Percentiles rank a stretch among this genome's conserved stretches.
These are phyloP conservation scores for Chelonus insularis DNA, from an alignment of 1,140 invertebrate genomes.

Conservation along the genomic window DNA sequence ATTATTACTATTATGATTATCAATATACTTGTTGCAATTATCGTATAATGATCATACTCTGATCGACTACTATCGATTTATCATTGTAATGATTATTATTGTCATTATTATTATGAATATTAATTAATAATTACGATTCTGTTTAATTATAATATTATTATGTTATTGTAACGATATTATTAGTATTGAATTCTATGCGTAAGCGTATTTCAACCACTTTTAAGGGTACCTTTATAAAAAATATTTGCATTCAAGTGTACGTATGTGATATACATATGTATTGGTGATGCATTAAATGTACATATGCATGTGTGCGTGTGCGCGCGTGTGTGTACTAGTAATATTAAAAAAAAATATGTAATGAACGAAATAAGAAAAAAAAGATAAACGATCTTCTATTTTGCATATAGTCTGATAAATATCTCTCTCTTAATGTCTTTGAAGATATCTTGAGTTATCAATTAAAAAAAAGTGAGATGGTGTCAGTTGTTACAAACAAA, in stretches of 20 bases:
- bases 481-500: slow-evolving; percentile 18
- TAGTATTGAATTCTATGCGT: slow-evolving; percentile 49
- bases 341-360: slow-evolving; percentile 12
- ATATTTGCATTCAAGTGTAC: slow-evolving; percentile 43
- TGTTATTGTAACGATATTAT: slow-evolving; percentile 46
- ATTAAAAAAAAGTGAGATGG: background rate
- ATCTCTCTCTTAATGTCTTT: slow-evolving; percentile 54
- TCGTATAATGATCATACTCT: background rate
- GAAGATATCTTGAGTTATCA: slow-evolving; percentile 13
- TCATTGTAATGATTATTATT: slow-evolving; percentile 38
- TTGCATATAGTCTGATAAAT: slow-evolving; percentile 53
- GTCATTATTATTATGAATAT: slow-evolving; percentile 36
- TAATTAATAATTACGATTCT: slow-evolving; percentile 41
- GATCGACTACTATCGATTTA: slow-evolving; percentile 1
- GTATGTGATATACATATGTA: slow-evolving; percentile 47
- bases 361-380: slow-evolving; percentile 17
- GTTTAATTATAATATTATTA: slow-evolving; percentile 44
- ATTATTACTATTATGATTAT: slow-evolving; percentile 28
- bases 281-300: slow-evolving; percentile 48
- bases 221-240: slow-evolving; percentile 51
- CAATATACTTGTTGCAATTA: slow-evolving; percentile 46
- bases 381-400: slow-evolving; percentile 54
- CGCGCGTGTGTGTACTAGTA: slow-evolving; percentile 44
- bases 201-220: slow-evolving; percentile 55
- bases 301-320: slow-evolving; percentile 39